These are phyloP conservation scores for Eptesicus fuscus DNA, from an alignment of 2,113 vertebrate genomes.

Conservation along the genomic window DNA sequence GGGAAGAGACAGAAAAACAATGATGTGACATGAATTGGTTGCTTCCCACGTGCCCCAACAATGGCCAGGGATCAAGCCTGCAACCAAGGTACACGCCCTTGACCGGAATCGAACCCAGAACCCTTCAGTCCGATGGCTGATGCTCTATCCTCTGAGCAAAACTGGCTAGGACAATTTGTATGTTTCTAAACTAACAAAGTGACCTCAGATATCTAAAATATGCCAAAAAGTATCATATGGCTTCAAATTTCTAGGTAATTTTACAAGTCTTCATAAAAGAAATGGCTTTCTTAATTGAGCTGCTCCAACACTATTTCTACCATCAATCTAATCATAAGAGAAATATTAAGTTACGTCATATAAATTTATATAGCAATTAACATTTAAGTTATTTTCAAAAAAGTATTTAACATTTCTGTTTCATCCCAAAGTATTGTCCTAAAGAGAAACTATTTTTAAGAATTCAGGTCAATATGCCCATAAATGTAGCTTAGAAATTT, in stretches of 20 bases:
- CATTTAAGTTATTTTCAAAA: background rate
- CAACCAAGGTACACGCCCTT: no score
- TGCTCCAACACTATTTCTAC: background rate
- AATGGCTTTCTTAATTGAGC: slow-evolving; percentile 4
- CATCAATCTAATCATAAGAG: background rate
- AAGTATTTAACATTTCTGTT: background rate
- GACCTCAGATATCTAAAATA: background rate
- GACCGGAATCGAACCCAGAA: no score
- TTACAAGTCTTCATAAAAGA: background rate
- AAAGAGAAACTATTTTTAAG: background rate
- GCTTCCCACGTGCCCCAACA: no score
- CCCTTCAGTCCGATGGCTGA: no score
- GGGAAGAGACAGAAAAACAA: no score
- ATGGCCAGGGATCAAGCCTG: no score
- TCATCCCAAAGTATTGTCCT: background rate
- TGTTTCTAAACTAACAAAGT: slow-evolving; percentile 25
- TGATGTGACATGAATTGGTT: no score
- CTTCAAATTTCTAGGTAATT: slow-evolving; percentile 23
- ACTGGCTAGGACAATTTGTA: background rate
- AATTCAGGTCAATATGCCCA: background rate
- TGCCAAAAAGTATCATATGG: background rate
- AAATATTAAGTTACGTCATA: background rate
- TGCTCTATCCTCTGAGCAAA: no score
- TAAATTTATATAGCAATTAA: background rate
- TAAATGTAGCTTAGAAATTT: background rate